phyloP scores from a whole-genome alignment of 1,140 invertebrate genomes.

The Tetramorium alpestre region DNA sequence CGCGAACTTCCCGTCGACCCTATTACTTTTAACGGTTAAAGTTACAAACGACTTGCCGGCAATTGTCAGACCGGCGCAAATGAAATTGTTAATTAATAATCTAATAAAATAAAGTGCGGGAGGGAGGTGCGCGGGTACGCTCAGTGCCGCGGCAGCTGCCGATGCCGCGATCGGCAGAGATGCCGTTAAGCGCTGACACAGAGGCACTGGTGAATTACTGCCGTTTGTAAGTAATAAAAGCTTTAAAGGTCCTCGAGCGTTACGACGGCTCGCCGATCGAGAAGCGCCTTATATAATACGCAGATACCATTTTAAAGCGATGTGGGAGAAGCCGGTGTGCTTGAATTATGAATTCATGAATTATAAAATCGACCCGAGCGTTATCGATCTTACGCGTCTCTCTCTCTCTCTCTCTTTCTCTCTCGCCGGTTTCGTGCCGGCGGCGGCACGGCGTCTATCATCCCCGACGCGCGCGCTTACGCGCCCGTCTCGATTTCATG shows the following conservation, averaged over 20 bases:
- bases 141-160: constrained; percentile 31
- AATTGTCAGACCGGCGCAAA: constrained; percentile 8
- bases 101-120: constrained; percentile 34
- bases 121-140: not conserved
- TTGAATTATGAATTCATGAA: constrained; percentile 83
- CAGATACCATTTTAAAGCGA: constrained; percentile 44
- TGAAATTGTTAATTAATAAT: constrained; percentile 57
- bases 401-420: no score
- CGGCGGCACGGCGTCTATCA: constrained; percentile 53
- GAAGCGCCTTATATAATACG: not conserved
- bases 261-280: constrained; percentile 25
- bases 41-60: constrained; percentile 31
- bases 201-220: not conserved
- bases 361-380: constrained; percentile 79
- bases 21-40: constrained; percentile 57
- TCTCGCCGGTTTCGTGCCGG: constrained; percentile 21
- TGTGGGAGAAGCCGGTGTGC: constrained; percentile 52
- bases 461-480: constrained; percentile 55
- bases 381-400: constrained; percentile 67
- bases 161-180: constrained; percentile 27
- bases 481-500: constrained; percentile 63
- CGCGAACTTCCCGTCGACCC: constrained; percentile 44
- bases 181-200: constrained; percentile 22
- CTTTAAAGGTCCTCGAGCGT: constrained; percentile 38
- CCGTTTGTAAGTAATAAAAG: constrained; percentile 58